Evolutionary conservation across 2,797 vertebrate species (phyloP).

Genomic region (Pterois miles): DNA sequence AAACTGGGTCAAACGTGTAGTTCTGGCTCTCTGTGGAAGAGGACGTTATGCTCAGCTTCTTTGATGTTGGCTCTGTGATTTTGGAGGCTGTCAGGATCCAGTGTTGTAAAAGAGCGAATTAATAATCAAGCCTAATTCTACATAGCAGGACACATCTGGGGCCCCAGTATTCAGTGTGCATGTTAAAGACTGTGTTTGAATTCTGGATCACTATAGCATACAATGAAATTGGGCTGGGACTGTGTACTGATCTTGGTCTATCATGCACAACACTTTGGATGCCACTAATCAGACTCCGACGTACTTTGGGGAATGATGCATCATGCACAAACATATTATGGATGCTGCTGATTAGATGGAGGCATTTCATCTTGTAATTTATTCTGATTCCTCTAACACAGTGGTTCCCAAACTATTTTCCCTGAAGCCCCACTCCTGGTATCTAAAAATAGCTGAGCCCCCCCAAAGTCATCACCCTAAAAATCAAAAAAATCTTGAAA

Average conservation of each 20-base stretch:
- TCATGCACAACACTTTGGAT: conserved; percentile 25
- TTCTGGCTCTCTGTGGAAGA: conserved; percentile 42
- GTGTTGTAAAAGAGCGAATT: conserved; percentile 28
- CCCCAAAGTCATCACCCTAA: background rate
- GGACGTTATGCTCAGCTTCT: conserved; percentile 34
- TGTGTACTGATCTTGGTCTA: conserved; percentile 4
- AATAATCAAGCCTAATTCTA: conserved; percentile 46
- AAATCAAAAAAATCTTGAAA: background rate
- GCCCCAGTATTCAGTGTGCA: background rate
- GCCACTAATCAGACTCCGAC: conserved; percentile 40
- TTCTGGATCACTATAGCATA: background rate
- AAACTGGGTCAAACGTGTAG: conserved; percentile 68
- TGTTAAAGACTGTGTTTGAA: conserved; percentile 11
- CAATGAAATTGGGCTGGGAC: conserved; percentile 18
- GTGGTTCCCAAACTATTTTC: background rate
- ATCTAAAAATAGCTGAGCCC: background rate
- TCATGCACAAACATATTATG: conserved; percentile 19
- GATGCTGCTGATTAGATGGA: conserved; percentile 37
- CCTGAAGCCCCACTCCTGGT: background rate
- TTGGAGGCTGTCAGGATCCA: conserved; percentile 42
- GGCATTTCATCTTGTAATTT: conserved; percentile 31
- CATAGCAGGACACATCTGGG: background rate
- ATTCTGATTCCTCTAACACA: conserved; percentile 25
- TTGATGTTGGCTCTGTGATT: conserved; percentile 62
- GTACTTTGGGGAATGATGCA: conserved; percentile 27